A percentile compares a stretch with the other conserved stretches of the same genome.
Evolutionary conservation across 2,888 invertebrate genomes (phyloP).

Genomic region (Aspidiotus destructor): DNA sequence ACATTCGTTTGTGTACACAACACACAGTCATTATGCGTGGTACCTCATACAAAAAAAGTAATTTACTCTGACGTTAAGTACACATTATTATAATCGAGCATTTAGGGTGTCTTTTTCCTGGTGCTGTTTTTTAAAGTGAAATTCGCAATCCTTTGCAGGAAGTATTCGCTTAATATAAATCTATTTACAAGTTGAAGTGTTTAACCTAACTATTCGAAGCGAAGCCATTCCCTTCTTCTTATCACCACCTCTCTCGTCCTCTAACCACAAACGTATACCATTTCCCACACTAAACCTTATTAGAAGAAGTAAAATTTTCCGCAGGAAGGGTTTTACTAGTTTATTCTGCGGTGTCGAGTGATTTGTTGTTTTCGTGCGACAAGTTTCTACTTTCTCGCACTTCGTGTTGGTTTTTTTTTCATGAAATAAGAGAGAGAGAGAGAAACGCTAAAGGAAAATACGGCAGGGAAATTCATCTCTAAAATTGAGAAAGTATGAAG

Average conservation of each 20-base stretch:
- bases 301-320: slow-evolving; percentile 26
- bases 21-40: too few species aligned
- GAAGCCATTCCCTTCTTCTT: not conserved
- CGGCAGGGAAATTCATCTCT: not conserved
- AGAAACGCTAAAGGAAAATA: not conserved
- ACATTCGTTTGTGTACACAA: too few species aligned
- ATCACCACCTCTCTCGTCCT: not conserved
- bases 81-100: too few species aligned
- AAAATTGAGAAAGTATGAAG: not conserved
- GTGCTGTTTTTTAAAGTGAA: too few species aligned
- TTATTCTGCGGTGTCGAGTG: slow-evolving; percentile 23
- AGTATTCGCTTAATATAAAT: not conserved
- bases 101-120: too few species aligned
- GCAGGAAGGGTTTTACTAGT: slow-evolving; percentile 25
- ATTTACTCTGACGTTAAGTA: too few species aligned
- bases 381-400: slow-evolving; percentile 9
- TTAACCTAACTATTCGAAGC: not conserved
- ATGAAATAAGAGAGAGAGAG: not conserved
- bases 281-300: slow-evolving; percentile 18
- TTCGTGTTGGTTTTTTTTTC: not conserved
- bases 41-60: too few species aligned
- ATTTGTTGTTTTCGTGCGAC: slow-evolving; percentile 20
- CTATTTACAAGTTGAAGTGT: not conserved
- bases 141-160: not conserved
- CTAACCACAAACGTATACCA: too few species aligned